phyloP scores from a whole-genome alignment of 2,113 vertebrate genomes.

The Cynopterus brachyotis region DNA sequence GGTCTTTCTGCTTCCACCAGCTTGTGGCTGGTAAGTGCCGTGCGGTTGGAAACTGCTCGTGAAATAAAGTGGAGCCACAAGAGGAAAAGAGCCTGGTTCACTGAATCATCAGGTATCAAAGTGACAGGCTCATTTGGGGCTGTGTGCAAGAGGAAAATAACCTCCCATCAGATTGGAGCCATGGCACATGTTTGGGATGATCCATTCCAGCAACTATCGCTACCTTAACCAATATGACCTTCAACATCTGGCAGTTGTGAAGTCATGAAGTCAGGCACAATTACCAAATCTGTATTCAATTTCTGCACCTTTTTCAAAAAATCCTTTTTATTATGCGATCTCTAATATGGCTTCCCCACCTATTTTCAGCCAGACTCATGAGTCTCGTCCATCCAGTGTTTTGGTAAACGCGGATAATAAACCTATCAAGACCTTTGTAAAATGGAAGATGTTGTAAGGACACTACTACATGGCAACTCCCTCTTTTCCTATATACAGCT shows the following conservation, averaged over 20 bases:
- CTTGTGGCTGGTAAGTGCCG: not conserved
- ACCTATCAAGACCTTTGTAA: not conserved
- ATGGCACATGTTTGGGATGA: not conserved
- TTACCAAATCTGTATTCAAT: not conserved
- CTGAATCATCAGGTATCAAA: not conserved
- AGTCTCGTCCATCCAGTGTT: not conserved
- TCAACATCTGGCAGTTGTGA: not conserved
- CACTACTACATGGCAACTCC: not conserved
- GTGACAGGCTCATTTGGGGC: accelerated
- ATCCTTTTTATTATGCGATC: not conserved
- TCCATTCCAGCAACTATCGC: not conserved
- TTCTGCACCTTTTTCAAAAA: not conserved
- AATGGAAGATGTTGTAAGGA: not conserved
- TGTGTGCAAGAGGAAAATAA: not conserved
- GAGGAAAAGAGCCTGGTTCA: not conserved
- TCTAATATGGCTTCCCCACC: not conserved
- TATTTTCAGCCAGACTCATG: not conserved
- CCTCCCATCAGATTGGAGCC: not conserved
- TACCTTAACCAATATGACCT: not conserved
- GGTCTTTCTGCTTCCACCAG: not conserved
- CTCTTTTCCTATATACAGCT: not conserved
- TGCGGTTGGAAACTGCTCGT: not conserved
- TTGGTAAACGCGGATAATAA: not conserved
- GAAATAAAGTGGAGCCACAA: not conserved
- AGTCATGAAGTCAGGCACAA: not conserved